Evolutionary conservation across 2,113 vertebrate species (phyloP).

Genomic region (Genyomyrus donnyi): DNA sequence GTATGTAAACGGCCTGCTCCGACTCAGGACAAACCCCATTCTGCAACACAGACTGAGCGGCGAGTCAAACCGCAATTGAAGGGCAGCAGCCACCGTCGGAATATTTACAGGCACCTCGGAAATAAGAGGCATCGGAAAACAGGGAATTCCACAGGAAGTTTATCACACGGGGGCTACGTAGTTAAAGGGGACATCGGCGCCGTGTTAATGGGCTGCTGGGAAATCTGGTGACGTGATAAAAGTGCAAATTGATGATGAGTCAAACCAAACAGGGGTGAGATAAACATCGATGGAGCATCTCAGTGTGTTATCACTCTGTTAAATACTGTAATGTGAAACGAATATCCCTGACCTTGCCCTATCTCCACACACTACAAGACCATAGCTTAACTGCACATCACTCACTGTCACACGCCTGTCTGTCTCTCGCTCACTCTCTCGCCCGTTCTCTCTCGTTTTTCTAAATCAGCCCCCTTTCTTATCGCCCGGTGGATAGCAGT

Average conservation of each 20-base stretch:
- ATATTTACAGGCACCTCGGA: not conserved
- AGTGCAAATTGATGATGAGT: not conserved
- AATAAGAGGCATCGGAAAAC: not conserved
- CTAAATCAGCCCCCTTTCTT: not conserved
- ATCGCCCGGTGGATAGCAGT: not conserved
- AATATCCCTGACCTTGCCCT: not conserved
- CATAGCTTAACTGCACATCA: not conserved
- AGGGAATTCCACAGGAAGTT: not conserved
- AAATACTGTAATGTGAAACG: constrained; percentile 8
- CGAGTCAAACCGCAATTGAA: not conserved
- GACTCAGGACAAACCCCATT: not conserved
- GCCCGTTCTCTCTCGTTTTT: not conserved
- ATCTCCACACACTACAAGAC: not conserved
- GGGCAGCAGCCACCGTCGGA: not conserved
- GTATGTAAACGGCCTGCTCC: not conserved
- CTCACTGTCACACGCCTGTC: not conserved
- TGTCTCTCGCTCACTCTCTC: not conserved
- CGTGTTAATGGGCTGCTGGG: not conserved
- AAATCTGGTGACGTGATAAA: not conserved
- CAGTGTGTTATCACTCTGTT: not conserved
- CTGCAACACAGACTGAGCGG: not conserved
- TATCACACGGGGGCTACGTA: not conserved
- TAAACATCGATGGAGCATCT: not conserved
- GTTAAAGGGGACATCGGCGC: not conserved
- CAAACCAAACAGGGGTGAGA: not conserved